Base-by-base conservation (phyloP, 2,113 vertebrate species). In the Notarius lentiginosus region DNA sequence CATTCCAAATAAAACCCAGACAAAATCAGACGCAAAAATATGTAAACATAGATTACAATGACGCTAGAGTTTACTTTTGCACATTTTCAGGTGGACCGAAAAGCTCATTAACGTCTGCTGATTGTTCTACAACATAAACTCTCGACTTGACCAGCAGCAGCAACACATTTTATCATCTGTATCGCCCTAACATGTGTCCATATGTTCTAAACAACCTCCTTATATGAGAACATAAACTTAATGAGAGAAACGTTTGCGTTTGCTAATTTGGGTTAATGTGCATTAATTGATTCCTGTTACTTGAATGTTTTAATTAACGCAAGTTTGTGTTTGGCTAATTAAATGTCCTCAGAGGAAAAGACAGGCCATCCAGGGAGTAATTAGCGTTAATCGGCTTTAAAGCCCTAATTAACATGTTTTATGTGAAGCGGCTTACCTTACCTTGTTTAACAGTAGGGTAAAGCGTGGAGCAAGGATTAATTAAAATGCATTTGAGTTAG, bases 261-360 rank as follows among this genome's bases (percentile, higher is more conserved):
- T 95, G 95, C 95, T 97, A 96, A 98, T 98, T 97, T 95, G 93
- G 92, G 93, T 94, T 95, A 92, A 94, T 95, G 93, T 93, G 95
- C 90, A 90, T 92, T 97, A 97, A 97, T 97, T 97, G 95, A 96
- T 96, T 97, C 94, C 94, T 91, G 93, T 94, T 96, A 96, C 95
- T 94, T 96, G 93, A 95, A 94, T 91, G 91, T 93, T 96, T 93
- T 93, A 94, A 96, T 97, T 96, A 95, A 94, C 93, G 85, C 72
- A 88, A 94, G 93, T 94, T 93, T 93, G 84, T 86, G 61, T 18
- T 93, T 86, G 88, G 89, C 90, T 34, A 79, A 75, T 94, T 93
- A 93, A 89, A 92, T 92, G 95, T 95, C 95, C 95, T 93, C 96
- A 93, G 96, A 96, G 95, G 93, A 92, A 47, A 88, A 95, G 94